Evolutionary conservation across 2,113 vertebrate genomes (phyloP), one percentile per base, ranked within the genome.

Genomic region (Oreochromis niloticus): DNA sequence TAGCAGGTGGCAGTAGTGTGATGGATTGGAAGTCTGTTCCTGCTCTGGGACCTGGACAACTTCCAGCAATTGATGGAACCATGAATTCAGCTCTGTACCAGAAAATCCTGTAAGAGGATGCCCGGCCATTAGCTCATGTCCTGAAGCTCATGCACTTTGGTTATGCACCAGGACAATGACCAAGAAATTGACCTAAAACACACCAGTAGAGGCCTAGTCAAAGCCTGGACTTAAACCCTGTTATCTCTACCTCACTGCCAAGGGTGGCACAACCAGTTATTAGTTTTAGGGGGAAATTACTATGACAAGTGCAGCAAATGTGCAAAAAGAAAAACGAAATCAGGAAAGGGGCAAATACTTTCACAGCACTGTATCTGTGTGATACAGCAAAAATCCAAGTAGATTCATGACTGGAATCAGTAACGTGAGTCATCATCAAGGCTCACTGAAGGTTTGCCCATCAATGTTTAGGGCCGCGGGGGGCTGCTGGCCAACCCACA

Each of bases 371-470:
- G 13, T 48, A n/a, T 34, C n/a, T 43, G 82, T 7, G 41, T 10
- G 66, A 80, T 16, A 30, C 24, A 52, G 68, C 10, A 32, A 17
- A 17, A 87, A 80, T 6, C 71, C 39, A 13, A 9, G 36, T 36
- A 81, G 50, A 84, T 80, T 87, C 68, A 85, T 17, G 48, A 52
- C 54, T 52, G 30, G 11, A 87, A 85, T 83, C 79, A 71, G 82
- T 71, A 81, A 39, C 19, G 30, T 89, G 90, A 92, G 55, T 88
- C 89, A 92, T 85, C 86, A 61, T 81, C 81, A 63, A 52, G 75
- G 56, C 71, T 82, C 55, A 82, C 17, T 55, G 5, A 86, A 82
- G 85, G 61, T 84, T 89, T 85, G 54, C 80, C 66, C 55, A 9
- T 90, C 84, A 41, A 81, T 88, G 75, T 82, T 85, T 9, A 50